Evolutionary conservation across 2,113 vertebrate species (phyloP), one percentile per base, ranked within the genome.

Genomic region (Albula glossodonta): DNA sequence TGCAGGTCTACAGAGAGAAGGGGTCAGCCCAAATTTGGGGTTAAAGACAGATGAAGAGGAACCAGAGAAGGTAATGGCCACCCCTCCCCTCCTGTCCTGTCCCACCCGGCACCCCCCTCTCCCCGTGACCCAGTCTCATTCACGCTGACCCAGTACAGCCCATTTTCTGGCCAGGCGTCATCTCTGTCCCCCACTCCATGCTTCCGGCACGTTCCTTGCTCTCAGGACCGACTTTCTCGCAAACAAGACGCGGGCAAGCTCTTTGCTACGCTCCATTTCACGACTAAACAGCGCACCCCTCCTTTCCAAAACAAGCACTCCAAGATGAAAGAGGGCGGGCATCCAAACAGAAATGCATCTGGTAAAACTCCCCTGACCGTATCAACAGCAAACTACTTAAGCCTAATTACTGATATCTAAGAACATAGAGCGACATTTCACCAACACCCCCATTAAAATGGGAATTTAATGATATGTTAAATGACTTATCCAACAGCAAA

Each of bases 301-400:
- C 51, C 49, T 52, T 41, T 66, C 78, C 22, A 66, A 80, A 86
- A 66, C 57, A 66, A 86, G 78, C 56, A 41, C 31, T 51, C 17
- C 13, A 48, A 86, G 60, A 81, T 81, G n/a, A 70, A 70, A 81
- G 57, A 25, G 60, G 51, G 52, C 49, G 3, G 63, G 51, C n/a
- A 81, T 60, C 25, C n/a, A 60, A 70, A 31, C 25, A 48, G n/a
- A 60, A 82, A 66, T 57, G 25, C 60, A 57, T 79, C 85, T 60
- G 49, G 78, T 80, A 49, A 53, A 60, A 50, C 25, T 70, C 51
- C 10, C 53, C 17, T 74, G 15, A 66, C 25, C 51, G 79, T 70
- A 74, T 31, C n/a, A 60, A 80, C 52, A 70, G 85, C 57, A 86
- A 82, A 86, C 51, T 19, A 41, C 57, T 81, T 70, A 66, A 2